Base-by-base conservation (phyloP, 2,888 invertebrate species). In the Hemithea aestivaria region DNA sequence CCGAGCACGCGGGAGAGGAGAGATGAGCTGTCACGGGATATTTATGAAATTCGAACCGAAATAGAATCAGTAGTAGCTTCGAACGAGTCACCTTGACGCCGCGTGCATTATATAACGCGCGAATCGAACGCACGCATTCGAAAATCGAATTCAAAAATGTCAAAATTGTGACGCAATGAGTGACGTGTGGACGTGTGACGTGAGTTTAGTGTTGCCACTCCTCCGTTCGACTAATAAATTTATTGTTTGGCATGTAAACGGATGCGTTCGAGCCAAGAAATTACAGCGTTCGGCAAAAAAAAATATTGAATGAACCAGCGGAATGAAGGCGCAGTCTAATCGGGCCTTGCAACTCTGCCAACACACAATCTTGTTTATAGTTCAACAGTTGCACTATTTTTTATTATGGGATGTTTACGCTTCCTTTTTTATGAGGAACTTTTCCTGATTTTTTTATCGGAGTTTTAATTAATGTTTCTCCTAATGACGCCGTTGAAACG, bases 161-260 rank as follows among this genome's bases (percentile, higher is more conserved):
- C 63, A 62, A 73, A 80, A 71, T 51, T 51, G 66, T 76, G 78
- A 83, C 83, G 82, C 66, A 56, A 67, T 60, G 62, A 49, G 62
- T 84, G 85, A 84, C 85, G 85, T 73, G 56, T 61, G 55, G 68
- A 70, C 64, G 65, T 62, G 74, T 81, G 83, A 81, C 79, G 82
- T 66, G 60, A 58, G 67, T 67, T 70, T 66, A 71, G 79, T 79
- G 77, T 76, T 76, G 84, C 80, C 85, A 84, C 85, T 84, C 85
- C 85, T 81, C 80, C 83, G 74, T 73, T 73, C 65, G 74, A 65
- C 83, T 79, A 85, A 87, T 85, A 84, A 85, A 85, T 87, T 85
- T 87, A 87, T 85, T 84, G 87, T 87, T 85, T 87, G 87, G 87
- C 87, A 84, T 85, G 85, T 84, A 84, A 82, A 83, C 87, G 82